Base-by-base conservation (phyloP, 2,113 vertebrate species). In the Crotophaga sulcirostris region DNA sequence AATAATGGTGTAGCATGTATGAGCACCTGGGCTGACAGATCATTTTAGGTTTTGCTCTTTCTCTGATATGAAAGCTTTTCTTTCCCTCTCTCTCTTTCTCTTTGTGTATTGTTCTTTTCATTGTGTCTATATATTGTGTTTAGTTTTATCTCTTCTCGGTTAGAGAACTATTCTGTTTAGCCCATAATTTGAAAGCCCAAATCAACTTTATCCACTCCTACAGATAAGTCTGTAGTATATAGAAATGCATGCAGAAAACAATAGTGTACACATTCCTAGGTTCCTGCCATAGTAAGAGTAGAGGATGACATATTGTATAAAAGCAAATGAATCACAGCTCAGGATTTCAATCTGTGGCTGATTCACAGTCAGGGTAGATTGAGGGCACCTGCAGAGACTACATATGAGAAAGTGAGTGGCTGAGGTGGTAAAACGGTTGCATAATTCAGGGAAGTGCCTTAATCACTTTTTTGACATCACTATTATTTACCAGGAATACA, bases 381-480 rank as follows among this genome's bases (percentile, higher is more conserved):
- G 97, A 94, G 93, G 95, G 96, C 95, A 96, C 92, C 90, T 94
- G 81, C 75, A 52, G 84, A 82, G 94, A 93, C 72, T 95, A 25
- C 54, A 36, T 56, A 49, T 55, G 79, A 95, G 94, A 72, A 93
- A 92, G 87, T 52, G 40, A 70, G 66, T 33, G 84, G 86, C 85
- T 89, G 79, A 58, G 89, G 87, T 42, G 68, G 77, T 92, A 6
- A 64, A 87, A 74, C 16, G 94, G 84, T 63, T 91, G 92, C 95
- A 97, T 96, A 94, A 95, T 93, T 92, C 78, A 95, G 68, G 42
- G 42, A 87, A 86, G 75, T 88, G 68, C 85, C 79, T 95, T 96
- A 94, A 96, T 97, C 96, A 84, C 92, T 87, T 93, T 95, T 96
- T 94, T 87, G 94, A 94, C 94, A 95, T 92, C 4, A 18, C 92